Conservation (phyloP, 30 jellyfish, hydroid and myxozoan species). For the Catostylus mosaicus region DNA sequence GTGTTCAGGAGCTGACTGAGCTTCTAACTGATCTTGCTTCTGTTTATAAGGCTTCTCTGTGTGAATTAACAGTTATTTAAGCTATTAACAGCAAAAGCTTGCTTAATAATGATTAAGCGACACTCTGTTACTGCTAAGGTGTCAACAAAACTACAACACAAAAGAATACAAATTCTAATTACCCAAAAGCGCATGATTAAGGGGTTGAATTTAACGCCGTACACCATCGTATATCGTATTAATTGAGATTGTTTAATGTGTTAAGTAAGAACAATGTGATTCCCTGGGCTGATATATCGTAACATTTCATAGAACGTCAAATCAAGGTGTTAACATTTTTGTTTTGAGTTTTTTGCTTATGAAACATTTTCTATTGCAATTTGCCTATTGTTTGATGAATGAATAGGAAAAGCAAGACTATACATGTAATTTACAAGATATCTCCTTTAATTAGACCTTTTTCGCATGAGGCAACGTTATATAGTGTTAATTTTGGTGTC, state of each 20-base stretch:
- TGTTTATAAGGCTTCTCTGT: conserved; percentile 25
- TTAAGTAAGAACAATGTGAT: not conserved
- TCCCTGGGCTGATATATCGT: conserved; percentile 35
- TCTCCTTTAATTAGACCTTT: not conserved
- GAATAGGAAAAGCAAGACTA: conserved; percentile 33
- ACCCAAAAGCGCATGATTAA: conserved; percentile 40
- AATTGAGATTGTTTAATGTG: conserved; percentile 18
- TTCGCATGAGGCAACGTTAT: not conserved
- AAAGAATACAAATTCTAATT: conserved; percentile 19
- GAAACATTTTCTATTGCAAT: conserved; percentile 5
- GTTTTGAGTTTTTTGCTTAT: conserved; percentile 6
- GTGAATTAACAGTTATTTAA: conserved; percentile 39
- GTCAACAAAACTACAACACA: conserved; percentile 31
- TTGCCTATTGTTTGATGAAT: conserved; percentile 38
- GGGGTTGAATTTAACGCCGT: conserved; percentile 58
- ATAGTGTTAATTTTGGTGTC: not conserved
- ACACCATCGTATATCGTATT: not conserved
- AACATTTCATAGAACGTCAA: not conserved
- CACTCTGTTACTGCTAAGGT: conserved; percentile 39
- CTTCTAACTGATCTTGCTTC: not conserved
- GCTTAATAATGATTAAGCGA: not conserved
- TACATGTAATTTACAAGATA: not conserved
- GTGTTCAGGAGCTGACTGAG: not conserved
- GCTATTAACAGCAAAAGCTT: conserved; percentile 36
- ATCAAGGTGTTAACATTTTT: conserved; percentile 5